Conservation (phyloP, 2,888 invertebrate species). For the Barypeithes pellucidus region DNA sequence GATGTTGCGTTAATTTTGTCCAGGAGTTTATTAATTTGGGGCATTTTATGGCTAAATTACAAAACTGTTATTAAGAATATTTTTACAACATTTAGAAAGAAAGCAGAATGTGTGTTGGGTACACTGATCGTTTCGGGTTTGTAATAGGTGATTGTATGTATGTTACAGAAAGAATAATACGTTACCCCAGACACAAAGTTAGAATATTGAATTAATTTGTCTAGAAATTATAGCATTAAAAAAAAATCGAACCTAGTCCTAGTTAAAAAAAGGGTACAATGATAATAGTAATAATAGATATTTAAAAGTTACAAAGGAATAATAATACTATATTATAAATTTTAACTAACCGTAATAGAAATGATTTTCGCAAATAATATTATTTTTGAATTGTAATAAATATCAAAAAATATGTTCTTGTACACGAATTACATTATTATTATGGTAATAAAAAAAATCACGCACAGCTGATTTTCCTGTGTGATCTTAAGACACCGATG, state of each 20-base stretch:
- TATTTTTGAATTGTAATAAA: too few species aligned
- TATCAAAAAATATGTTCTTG: background rate
- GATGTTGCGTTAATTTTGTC: too few species aligned
- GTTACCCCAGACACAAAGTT: background rate
- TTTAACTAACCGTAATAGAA: too few species aligned
- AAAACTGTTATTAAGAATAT: too few species aligned
- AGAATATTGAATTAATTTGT: background rate
- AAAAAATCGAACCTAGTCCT: conserved; percentile 7
- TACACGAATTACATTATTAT: background rate
- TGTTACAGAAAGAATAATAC: background rate
- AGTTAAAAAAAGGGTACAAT: conserved; percentile 17
- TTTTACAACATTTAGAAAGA: too few species aligned
- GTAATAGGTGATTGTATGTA: conserved; percentile 16
- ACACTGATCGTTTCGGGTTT: too few species aligned
- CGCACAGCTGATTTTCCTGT: background rate
- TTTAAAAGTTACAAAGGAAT: background rate
- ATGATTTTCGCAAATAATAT: too few species aligned
- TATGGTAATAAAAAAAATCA: background rate
- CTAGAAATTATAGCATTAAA: background rate
- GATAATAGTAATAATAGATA: background rate
- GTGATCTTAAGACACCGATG: too few species aligned
- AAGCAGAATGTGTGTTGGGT: too few species aligned
- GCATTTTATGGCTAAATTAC: too few species aligned
- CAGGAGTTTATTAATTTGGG: too few species aligned
- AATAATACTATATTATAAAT: background rate